Evolutionary conservation across 2,888 invertebrate genomes (phyloP).

Genomic region (Tricholauxania praeusta): DNA sequence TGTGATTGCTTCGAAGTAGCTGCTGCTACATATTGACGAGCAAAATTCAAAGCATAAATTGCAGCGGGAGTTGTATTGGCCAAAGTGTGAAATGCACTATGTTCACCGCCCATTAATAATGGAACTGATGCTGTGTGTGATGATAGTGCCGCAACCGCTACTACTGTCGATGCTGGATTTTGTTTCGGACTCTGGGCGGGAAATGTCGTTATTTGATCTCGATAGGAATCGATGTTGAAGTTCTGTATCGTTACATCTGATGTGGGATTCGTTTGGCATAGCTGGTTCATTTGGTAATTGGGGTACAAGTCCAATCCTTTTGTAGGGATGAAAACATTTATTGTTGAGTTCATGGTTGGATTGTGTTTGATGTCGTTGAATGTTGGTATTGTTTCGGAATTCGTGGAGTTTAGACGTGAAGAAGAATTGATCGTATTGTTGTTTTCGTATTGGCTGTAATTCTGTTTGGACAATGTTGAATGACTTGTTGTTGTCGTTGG

Average conservation of each 20-base stretch:
- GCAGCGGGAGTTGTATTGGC: conserved; percentile 70
- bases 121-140: conserved; percentile 69
- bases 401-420: conserved; percentile 21
- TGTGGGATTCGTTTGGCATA: conserved; percentile 62
- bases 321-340: conserved; percentile 42
- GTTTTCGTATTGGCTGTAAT: conserved; percentile 59
- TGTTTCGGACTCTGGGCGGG: conserved; percentile 14
- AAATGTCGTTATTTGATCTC: conserved; percentile 25
- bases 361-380: conserved; percentile 25
- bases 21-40: conserved; percentile 59
- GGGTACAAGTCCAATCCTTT: conserved; percentile 10
- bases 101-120: conserved; percentile 87
- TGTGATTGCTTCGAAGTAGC: conserved; percentile 31
- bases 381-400: conserved; percentile 38
- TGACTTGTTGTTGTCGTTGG: conserved; percentile 44
- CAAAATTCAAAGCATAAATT: conserved; percentile 68
- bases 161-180: conserved; percentile 29
- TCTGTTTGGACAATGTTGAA: conserved; percentile 56
- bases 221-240: conserved; percentile 35
- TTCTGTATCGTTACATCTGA: conserved; percentile 27
- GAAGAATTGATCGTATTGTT: conserved; percentile 27
- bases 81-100: conserved; percentile 79
- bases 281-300: background rate
- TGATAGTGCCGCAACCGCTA: conserved; percentile 65
- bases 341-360: conserved; percentile 20